Evolutionary conservation across 2,797 vertebrate species (phyloP).

Genomic region (Erethizon dorsatum): DNA sequence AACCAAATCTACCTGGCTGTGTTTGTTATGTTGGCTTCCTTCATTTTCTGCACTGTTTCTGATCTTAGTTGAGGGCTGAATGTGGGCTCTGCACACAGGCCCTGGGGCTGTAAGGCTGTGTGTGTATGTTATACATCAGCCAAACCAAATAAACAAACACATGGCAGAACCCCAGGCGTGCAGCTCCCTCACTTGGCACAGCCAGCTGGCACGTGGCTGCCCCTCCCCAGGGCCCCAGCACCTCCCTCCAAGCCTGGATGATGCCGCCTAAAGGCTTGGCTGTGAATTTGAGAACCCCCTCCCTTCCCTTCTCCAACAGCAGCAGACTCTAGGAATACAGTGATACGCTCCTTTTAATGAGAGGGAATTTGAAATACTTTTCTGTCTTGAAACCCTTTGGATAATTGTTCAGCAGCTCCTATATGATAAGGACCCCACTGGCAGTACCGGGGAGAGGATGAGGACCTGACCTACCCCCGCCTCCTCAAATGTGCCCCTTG

Average conservation of each 20-base stretch:
- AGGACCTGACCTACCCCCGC: background rate
- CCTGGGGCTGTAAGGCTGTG: constrained; percentile 78
- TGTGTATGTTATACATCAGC: constrained; percentile 83
- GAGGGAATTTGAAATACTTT: constrained; percentile 66
- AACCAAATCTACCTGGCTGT: constrained; percentile 12
- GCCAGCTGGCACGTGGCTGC: constrained; percentile 83
- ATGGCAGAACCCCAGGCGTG: constrained; percentile 83
- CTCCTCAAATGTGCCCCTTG: background rate
- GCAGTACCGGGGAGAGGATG: background rate
- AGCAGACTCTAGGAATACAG: constrained; percentile 54
- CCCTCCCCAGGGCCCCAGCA: constrained; percentile 69
- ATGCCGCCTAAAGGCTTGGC: constrained; percentile 71
- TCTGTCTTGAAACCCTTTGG: constrained; percentile 55
- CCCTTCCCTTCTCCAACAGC: background rate
- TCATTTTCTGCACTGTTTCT: constrained; percentile 51
- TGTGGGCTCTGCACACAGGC: constrained; percentile 65
- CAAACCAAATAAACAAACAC: constrained; percentile 87
- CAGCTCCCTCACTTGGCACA: constrained; percentile 80
- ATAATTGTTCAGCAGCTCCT: background rate
- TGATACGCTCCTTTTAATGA: constrained; percentile 66
- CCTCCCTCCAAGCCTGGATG: constrained; percentile 65
- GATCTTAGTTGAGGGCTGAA: constrained; percentile 72
- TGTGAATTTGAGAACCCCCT: constrained; percentile 52
- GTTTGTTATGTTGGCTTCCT: background rate
- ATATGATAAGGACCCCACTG: background rate